phyloP scores from a whole-genome alignment of 2,888 invertebrate genomes.

The Dichetophora obliterata region DNA sequence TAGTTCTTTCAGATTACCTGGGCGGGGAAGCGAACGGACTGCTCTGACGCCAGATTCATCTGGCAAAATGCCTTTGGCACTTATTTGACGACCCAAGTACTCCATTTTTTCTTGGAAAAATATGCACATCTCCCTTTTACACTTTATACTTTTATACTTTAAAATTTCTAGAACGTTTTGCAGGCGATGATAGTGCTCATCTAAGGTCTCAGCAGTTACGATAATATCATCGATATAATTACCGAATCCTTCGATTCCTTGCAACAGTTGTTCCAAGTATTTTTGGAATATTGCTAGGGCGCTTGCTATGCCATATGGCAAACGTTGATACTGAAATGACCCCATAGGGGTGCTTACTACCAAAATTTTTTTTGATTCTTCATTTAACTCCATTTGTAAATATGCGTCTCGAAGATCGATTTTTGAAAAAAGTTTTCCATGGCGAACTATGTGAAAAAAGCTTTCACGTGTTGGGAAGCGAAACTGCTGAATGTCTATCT shows the following conservation, averaged over 20 bases:
- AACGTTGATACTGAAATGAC: slow-evolving; percentile 58
- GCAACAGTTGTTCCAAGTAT: slow-evolving; percentile 57
- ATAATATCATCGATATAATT: slow-evolving; percentile 59
- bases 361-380: slow-evolving; percentile 58
- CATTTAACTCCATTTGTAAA: slow-evolving; percentile 37
- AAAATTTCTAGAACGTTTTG: slow-evolving; percentile 48
- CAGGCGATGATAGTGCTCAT: slow-evolving; percentile 51
- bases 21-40: slow-evolving; percentile 42
- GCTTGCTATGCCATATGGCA: slow-evolving; percentile 64
- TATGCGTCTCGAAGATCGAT: too few relatives aligned
- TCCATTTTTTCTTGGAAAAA: slow-evolving; percentile 51
- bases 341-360: slow-evolving; percentile 63
- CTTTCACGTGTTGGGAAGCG: slow-evolving; percentile 52
- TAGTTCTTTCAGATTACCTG: slow-evolving; percentile 12
- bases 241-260: slow-evolving; percentile 54
- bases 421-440: too few relatives aligned
- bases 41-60: slow-evolving; percentile 56
- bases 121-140: too few relatives aligned
- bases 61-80: slow-evolving; percentile 40
- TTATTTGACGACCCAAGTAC: slow-evolving; percentile 55
- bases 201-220: slow-evolving; percentile 50
- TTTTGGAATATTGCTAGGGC: slow-evolving; percentile 53
- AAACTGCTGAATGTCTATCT: slow-evolving; percentile 50
- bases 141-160: too few relatives aligned
- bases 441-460: slow-evolving; percentile 48